Conservation (phyloP, 1,140 invertebrate genomes). For the Batillaria attramentaria region DNA sequence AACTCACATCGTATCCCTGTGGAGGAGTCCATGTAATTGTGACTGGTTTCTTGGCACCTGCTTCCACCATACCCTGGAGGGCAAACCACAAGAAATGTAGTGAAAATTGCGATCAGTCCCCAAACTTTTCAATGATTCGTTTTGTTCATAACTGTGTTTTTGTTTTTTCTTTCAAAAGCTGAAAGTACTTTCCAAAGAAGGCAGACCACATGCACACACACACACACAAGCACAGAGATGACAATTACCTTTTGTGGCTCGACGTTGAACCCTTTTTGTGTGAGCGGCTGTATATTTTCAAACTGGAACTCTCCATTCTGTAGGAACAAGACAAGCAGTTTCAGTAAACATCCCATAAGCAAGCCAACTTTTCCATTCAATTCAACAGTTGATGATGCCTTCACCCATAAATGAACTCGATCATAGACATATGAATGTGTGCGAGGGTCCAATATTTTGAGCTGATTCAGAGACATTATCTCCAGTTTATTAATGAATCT, state of each 20-base stretch:
- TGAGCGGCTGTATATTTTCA: conserved; percentile 65
- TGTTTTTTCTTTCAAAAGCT: too few species aligned
- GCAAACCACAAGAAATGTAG: conserved; percentile 6
- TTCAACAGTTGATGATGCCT: background rate
- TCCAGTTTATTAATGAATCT: background rate
- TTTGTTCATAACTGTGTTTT: too few species aligned
- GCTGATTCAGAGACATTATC: background rate
- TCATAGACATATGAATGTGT: background rate
- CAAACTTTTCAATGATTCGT: too few species aligned
- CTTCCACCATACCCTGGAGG: conserved; percentile 69
- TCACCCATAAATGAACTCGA: background rate
- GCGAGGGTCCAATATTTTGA: background rate
- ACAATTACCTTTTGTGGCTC: conserved; percentile 66
- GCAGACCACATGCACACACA: background rate
- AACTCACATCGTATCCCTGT: conserved; percentile 65
- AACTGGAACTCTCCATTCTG: conserved; percentile 71
- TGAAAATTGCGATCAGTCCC: background rate
- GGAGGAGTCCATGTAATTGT: conserved; percentile 70
- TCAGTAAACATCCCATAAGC: background rate
- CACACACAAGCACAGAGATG: background rate
- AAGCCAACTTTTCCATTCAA: background rate
- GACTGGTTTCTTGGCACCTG: conserved; percentile 65
- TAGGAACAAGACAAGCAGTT: background rate
- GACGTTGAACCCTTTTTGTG: conserved; percentile 66
- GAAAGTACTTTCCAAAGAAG: too few species aligned